phyloP scores from a whole-genome alignment of 2,888 invertebrate genomes.

The Volucella inanis region DNA sequence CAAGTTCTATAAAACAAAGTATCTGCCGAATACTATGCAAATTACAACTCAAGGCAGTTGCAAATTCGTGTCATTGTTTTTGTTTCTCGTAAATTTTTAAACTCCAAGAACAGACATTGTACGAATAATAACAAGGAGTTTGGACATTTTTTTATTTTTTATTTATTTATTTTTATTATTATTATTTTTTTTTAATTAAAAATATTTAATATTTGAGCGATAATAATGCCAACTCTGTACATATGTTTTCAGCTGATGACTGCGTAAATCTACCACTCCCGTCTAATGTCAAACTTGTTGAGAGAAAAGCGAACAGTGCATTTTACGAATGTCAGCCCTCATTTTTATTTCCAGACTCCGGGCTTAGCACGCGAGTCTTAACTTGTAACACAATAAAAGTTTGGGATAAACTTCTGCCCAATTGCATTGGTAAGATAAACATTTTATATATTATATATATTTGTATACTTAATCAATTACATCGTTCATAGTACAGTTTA shows the following conservation, averaged over 20 bases:
- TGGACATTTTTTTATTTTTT: not conserved
- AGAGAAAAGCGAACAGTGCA: constrained; percentile 86
- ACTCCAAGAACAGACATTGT: no score
- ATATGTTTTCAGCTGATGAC: constrained; percentile 85
- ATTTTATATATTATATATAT: constrained; percentile 14
- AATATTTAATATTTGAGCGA: not conserved
- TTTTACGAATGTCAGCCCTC: constrained; percentile 89
- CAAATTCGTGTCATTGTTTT: no score
- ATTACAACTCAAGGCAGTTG: no score
- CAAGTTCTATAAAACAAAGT: no score
- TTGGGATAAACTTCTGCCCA: constrained; percentile 87
- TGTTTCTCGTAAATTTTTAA: no score
- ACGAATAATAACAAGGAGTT: no score
- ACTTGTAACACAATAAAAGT: constrained; percentile 87
- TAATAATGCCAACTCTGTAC: constrained; percentile 38
- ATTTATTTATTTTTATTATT: no score
- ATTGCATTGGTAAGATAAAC: constrained; percentile 86
- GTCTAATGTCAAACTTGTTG: constrained; percentile 87
- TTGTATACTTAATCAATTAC: constrained; percentile 2
- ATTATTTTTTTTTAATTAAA: constrained; percentile 1
- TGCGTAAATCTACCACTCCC: constrained; percentile 87
- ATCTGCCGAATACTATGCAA: no score
- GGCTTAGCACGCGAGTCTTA: constrained; percentile 85
- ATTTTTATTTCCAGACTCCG: constrained; percentile 88
- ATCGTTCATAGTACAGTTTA: no score